Evolutionary conservation across 1,140 invertebrate genomes (phyloP).

Genomic region (Temnothorax longispinosus): DNA sequence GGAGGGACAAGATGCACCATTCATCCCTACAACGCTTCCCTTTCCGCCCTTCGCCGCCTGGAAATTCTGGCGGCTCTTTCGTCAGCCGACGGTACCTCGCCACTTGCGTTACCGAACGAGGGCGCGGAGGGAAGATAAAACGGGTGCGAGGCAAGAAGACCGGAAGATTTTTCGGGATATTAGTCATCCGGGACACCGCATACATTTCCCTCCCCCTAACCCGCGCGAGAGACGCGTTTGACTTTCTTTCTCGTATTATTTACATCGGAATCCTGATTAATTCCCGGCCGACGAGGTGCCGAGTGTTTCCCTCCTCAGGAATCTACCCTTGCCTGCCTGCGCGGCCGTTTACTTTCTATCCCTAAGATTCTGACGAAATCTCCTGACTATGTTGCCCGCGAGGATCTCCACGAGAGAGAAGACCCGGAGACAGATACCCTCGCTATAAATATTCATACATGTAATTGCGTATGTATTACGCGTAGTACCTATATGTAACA

Average conservation of each 20-base stretch:
- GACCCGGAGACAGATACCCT: not conserved
- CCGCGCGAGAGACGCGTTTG: not conserved
- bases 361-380: slow-evolving; percentile 26
- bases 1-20: slow-evolving; percentile 25
- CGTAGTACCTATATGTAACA: not conserved
- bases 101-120: not conserved
- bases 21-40: not conserved
- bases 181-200: slow-evolving; percentile 53
- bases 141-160: not conserved
- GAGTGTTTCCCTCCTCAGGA: slow-evolving; percentile 39
- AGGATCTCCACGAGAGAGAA: slow-evolving; percentile 1
- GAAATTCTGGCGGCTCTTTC: slow-evolving; percentile 12
- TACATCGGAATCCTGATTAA: slow-evolving; percentile 70
- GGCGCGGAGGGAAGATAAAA: not conserved
- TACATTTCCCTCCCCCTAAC: slow-evolving; percentile 9
- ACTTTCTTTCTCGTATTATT: slow-evolving; percentile 58
- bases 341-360: not conserved
- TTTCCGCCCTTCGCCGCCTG: not conserved
- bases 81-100: not conserved
- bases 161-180: slow-evolving; percentile 37
- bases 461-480: slow-evolving; percentile 30
- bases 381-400: not conserved
- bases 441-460: slow-evolving; percentile 36
- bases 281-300: slow-evolving; percentile 12
- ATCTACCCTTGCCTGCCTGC: not conserved